phyloP scores from a whole-genome alignment of 2,888 invertebrate species.

The Entomobrya multifasciata region DNA sequence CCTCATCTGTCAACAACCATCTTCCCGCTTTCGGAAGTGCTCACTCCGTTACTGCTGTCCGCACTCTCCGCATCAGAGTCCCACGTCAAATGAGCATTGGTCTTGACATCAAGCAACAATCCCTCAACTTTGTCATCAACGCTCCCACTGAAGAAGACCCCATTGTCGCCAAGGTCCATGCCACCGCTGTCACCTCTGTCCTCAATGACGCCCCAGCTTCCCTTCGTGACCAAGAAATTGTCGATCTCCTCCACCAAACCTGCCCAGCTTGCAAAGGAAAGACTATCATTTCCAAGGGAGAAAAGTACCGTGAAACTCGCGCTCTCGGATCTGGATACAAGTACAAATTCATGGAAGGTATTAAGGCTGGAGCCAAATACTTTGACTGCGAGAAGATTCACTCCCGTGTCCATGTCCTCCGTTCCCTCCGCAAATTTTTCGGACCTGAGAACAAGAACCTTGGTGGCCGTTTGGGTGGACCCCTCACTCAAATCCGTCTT shows the following conservation, averaged over 20 bases:
- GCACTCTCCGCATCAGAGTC: constrained; percentile 75
- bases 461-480: constrained; percentile 75
- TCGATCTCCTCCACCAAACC: constrained; percentile 76
- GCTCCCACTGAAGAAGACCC: constrained; percentile 78
- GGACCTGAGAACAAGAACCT: constrained; percentile 79
- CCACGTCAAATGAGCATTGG: constrained; percentile 77
- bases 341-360: constrained; percentile 78
- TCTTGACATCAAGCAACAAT: constrained; percentile 76
- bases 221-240: constrained; percentile 73
- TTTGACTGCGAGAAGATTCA: constrained; percentile 79
- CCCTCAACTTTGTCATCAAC: constrained; percentile 74
- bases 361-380: constrained; percentile 78
- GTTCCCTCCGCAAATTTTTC: constrained; percentile 77
- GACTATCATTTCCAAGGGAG: constrained; percentile 78
- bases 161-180: constrained; percentile 75
- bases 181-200: constrained; percentile 75
- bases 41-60: constrained; percentile 75
- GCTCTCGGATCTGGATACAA: constrained; percentile 78
- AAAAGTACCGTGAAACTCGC: constrained; percentile 76
- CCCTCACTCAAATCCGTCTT: constrained; percentile 76
- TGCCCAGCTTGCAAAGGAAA: constrained; percentile 76
- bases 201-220: constrained; percentile 71
- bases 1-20: constrained; percentile 76
- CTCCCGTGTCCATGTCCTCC: constrained; percentile 76
- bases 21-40: constrained; percentile 77